These are phyloP conservation scores for Sus cebifrons DNA, from an alignment of 2,797 vertebrate genomes.

Conservation along the genomic window DNA sequence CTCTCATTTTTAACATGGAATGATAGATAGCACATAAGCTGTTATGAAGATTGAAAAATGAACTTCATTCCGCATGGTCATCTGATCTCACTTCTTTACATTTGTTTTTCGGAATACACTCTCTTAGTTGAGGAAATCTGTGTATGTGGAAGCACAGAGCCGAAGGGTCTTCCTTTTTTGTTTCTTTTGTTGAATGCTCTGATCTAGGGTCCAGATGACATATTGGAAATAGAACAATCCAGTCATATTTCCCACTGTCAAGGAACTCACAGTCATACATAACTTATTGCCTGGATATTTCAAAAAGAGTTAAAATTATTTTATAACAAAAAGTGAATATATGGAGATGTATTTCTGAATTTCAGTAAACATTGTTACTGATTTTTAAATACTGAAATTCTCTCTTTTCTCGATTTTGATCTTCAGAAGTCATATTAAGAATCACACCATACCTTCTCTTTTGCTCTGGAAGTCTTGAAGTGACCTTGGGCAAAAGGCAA, in stretches of 20 bases:
- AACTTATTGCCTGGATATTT: background rate
- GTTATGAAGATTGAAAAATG: background rate
- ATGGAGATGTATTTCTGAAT: background rate
- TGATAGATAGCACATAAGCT: background rate
- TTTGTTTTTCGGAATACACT: background rate
- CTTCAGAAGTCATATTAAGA: background rate
- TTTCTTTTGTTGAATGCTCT: background rate
- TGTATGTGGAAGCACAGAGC: background rate
- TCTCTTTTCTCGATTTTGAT: constrained; percentile 42
- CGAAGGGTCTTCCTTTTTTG: background rate
- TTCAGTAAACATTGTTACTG: background rate
- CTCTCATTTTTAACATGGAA: background rate
- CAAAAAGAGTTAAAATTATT: constrained; percentile 12
- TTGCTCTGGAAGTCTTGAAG: constrained; percentile 14
- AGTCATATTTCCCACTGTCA: background rate
- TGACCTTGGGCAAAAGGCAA: constrained; percentile 18
- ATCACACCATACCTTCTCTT: background rate
- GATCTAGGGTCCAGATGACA: background rate
- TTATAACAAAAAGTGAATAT: constrained; percentile 35
- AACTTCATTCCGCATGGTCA: background rate
- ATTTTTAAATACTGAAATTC: background rate
- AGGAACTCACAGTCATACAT: background rate
- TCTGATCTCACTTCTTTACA: background rate
- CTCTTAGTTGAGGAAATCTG: background rate
- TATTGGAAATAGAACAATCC: background rate